Conservation (phyloP, 2,113 vertebrate species). For the Siniperca knerii region DNA sequence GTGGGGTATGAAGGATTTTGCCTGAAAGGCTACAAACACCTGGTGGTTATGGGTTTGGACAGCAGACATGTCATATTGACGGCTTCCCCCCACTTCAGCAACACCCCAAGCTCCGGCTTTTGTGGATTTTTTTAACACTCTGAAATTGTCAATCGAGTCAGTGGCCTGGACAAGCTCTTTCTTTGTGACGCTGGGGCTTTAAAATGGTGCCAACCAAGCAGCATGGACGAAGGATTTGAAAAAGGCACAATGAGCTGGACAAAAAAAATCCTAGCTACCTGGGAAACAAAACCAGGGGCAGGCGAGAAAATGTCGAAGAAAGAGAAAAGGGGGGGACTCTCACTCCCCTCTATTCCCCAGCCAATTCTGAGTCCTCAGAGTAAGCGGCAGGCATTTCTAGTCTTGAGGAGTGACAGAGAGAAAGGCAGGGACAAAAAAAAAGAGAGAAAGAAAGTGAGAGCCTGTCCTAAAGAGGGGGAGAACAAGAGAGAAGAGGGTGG, state of each 20-base stretch:
- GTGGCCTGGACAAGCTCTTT: slow-evolving; percentile 82
- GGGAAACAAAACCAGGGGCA: slow-evolving; percentile 81
- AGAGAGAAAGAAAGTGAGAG: slow-evolving; percentile 70
- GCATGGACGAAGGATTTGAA: slow-evolving; percentile 74
- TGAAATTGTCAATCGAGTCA: slow-evolving; percentile 85
- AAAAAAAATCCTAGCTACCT: slow-evolving; percentile 73
- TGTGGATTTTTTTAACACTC: slow-evolving; percentile 79
- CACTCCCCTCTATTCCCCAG: slow-evolving; percentile 71
- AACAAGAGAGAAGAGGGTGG: slow-evolving; percentile 76
- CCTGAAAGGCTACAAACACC: slow-evolving; percentile 74
- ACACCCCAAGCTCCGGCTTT: slow-evolving; percentile 72
- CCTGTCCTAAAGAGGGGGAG: slow-evolving; percentile 58
- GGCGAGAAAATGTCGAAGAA: slow-evolving; percentile 73
- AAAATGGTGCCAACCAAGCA: slow-evolving; percentile 81
- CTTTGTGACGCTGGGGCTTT: slow-evolving; percentile 76
- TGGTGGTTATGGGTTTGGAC: slow-evolving; percentile 70
- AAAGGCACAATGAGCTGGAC: slow-evolving; percentile 76
- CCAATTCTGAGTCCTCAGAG: slow-evolving; percentile 73
- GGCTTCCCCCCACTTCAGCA: slow-evolving; percentile 54
- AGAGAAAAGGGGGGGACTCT: slow-evolving; percentile 59
- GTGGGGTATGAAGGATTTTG: slow-evolving; percentile 65
- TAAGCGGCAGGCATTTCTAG: slow-evolving; percentile 73
- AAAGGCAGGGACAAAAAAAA: slow-evolving; percentile 60
- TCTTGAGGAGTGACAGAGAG: slow-evolving; percentile 72
- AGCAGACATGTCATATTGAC: slow-evolving; percentile 76